Evolutionary conservation across 92 coral and sea anemone genomes (phyloP), one percentile per base, ranked within the genome.

Genomic region (Bergia puertoricense): DNA sequence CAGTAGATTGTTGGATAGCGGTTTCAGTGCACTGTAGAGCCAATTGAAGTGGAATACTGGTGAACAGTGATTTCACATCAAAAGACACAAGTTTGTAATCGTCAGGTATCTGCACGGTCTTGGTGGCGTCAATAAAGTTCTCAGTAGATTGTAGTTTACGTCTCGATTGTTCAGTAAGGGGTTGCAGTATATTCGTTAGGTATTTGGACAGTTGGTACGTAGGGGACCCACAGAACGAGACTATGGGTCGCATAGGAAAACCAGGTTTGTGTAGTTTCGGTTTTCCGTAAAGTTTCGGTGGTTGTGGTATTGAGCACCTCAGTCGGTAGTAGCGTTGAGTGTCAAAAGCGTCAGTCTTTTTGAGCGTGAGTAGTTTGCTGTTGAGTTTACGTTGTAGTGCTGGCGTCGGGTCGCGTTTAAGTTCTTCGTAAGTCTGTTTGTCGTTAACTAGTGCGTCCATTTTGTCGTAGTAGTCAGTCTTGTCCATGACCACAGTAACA

Each of bases 221-320:
- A 41, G 90, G 94, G 59, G 90, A 90, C 54, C 86, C 92, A 90
- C 89, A 84, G 83, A 92, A 76, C 48, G 51, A 90, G 44, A 77
- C 89, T n/a, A 80, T 85, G 56, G 91, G 91, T 91, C 89, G 77
- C 90, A 92, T 86, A 18, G 90, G 91, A 87, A 88, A 88, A 0
- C 46, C 10, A 2, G 91, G 95, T 85, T 90, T 92, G 86, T 92
- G 90, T 4, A 92, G 90, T 84, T 88, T 84, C 13, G 92, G 92
- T 74, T 90, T 83, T 81, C 92, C 89, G 82, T 86, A 88, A 8
- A 92, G 89, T 79, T 85, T 90, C 1, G 92, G 94, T 77, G 89
- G 81, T 80, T 90, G 90, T 71, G 89, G 92, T 76, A 74, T 76
- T 11, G 89, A 37, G 65, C 88, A 81, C 36, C 90, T 78, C 48